A percentile compares a stretch with the other conserved stretches of the same genome.
Conservation (phyloP, 2,113 vertebrate genomes). For the Ellobius talpinus region DNA sequence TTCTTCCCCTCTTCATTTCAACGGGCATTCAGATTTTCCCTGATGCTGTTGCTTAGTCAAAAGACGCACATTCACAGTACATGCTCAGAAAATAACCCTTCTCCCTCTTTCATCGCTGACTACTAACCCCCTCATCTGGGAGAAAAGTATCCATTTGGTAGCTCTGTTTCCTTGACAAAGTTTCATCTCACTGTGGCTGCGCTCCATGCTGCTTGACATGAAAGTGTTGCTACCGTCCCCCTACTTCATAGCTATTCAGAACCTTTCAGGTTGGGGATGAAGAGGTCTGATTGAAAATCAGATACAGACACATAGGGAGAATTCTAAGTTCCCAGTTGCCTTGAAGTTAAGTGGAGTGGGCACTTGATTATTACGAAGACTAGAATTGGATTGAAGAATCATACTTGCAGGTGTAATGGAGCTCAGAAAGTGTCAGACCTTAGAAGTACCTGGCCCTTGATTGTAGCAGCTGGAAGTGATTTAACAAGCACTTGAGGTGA, state of each 20-base stretch:
- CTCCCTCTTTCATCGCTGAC: neutral
- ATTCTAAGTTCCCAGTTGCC: slow-evolving; percentile 85
- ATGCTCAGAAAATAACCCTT: neutral
- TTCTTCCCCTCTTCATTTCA: neutral
- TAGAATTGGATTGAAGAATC: slow-evolving; percentile 90
- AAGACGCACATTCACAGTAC: neutral
- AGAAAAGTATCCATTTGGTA: slow-evolving; percentile 48
- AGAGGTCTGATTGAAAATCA: slow-evolving; percentile 90
- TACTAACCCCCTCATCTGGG: slow-evolving; percentile 39
- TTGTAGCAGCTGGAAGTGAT: slow-evolving; percentile 92
- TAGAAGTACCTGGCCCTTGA: slow-evolving; percentile 90
- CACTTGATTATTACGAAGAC: slow-evolving; percentile 91
- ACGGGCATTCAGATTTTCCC: neutral
- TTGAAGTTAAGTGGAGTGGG: slow-evolving; percentile 90
- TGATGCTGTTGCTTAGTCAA: slow-evolving; percentile 6
- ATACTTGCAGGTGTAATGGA: slow-evolving; percentile 88
- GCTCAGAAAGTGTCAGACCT: slow-evolving; percentile 89
- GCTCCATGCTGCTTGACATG: slow-evolving; percentile 63
- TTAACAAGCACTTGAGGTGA: slow-evolving; percentile 91
- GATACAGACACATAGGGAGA: slow-evolving; percentile 82
- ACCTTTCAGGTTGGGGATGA: slow-evolving; percentile 84
- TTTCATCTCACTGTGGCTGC: slow-evolving; percentile 61
- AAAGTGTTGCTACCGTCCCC: slow-evolving; percentile 78
- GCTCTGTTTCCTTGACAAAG: slow-evolving; percentile 61
- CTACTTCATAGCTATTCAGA: slow-evolving; percentile 84